Base-by-base conservation (phyloP, 2,888 invertebrate species). In the Aphodius granarius region DNA sequence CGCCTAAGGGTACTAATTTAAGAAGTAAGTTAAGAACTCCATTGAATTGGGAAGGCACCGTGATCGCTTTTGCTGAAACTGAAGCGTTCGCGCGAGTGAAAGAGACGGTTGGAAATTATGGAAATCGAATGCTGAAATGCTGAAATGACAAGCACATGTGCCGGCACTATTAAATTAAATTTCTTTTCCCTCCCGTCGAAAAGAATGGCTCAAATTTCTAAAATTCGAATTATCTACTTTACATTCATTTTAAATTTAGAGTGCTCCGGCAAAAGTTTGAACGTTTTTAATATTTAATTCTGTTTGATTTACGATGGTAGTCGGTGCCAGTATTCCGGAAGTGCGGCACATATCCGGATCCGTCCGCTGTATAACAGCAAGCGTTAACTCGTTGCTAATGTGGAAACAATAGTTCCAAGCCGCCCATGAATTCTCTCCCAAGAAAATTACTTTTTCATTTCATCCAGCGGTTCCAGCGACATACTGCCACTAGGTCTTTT, bases 221-320 rank as follows among this genome's bases (percentile, higher is more conserved):
- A 86, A 86, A 86, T 86, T 87, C 87, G 86, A 86, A 87, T 87
- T 87, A 87, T 87, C 86, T 87, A 86, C 87, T 87, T 87, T 87
- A 87, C 86, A 87, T 87, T 87, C 86, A 86, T 87, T 87, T 87
- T 86, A 86, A 87, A 87, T 87, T 87, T 86, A 86, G 86, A 85
- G 83, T 85, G 85, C 85, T 84, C 84, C 83, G 83, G 82, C 84
- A 84, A 85, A 86, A 86, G 81, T 86, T 86, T 84, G 84, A 86
- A 85, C 86, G 86, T 86, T 87, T 87, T 87, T 86, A 87, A 87
- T 87, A 87, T 87, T 87, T 87, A 87, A 87, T 87, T 87, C 86
- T 83, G 84, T 86, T 86, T 87, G 87, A 87, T 87, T 87, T 87
- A 87, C 87, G 87, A 86, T 86, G 86, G 84, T 84, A 85, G 85